Percentiles rank a stretch among this genome's conserved stretches.
phyloP scores from a whole-genome alignment of 2,888 invertebrate genomes.

The Nasonia oneida region DNA sequence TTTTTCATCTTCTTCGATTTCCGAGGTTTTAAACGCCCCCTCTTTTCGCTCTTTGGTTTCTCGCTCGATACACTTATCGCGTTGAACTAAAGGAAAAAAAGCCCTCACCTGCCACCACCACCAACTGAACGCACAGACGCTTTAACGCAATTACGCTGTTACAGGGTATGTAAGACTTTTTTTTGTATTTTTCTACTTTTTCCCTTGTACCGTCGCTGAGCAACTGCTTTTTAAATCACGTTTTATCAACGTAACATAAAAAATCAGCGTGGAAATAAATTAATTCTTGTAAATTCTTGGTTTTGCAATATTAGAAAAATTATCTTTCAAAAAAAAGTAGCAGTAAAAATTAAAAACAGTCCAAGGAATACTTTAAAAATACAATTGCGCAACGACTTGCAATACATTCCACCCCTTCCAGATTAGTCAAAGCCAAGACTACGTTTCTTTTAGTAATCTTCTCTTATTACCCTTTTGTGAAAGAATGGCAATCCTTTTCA shows the following conservation, averaged over 20 bases:
- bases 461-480: not conserved
- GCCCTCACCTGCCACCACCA: constrained; percentile 42
- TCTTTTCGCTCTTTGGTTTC: constrained; percentile 64
- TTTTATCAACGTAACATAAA: not conserved
- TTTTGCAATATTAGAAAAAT: not conserved
- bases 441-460: not conserved
- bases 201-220: constrained; percentile 12
- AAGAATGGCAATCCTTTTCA: not conserved
- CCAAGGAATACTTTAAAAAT: not conserved
- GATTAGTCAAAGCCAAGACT: not conserved
- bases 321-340: not conserved
- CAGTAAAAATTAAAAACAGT: not conserved
- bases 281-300: not conserved
- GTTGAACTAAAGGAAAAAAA: constrained; percentile 58
- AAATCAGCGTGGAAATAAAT: not conserved
- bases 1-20: constrained; percentile 58
- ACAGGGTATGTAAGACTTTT: constrained; percentile 28
- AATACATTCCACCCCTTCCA: not conserved
- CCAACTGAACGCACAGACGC: constrained; percentile 42
- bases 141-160: constrained; percentile 49
- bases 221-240: not conserved
- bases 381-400: constrained; percentile 38
- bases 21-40: constrained; percentile 63
- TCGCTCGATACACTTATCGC: constrained; percentile 55
- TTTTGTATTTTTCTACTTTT: constrained; percentile 31